A percentile compares a stretch with the other conserved stretches of the same genome.
Conservation (phyloP, 2,888 invertebrate genomes). For the Agelastica alni region DNA sequence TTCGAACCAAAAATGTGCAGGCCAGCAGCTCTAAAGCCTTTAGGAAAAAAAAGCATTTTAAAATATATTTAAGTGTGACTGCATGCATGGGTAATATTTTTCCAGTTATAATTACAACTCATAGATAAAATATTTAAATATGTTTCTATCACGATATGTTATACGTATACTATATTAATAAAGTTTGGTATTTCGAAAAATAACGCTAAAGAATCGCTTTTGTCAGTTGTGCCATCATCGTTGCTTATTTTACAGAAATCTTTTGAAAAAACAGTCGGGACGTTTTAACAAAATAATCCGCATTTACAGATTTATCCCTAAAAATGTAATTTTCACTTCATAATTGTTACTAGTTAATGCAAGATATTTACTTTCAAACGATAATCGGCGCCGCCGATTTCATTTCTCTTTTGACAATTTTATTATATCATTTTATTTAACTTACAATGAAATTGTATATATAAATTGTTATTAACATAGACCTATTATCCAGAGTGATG, state of each 20-base stretch:
- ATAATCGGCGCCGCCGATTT: too few relatives aligned
- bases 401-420: too few relatives aligned
- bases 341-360: too few relatives aligned
- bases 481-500: too few relatives aligned
- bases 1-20: conserved; percentile 34
- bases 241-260: conserved; percentile 45
- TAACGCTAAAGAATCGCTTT: conserved; percentile 47
- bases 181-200: conserved; percentile 39
- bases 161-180: conserved; percentile 49
- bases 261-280: not conserved
- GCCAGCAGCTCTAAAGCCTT: conserved; percentile 52
- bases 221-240: conserved; percentile 52
- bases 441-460: too few relatives aligned
- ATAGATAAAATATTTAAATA: conserved; percentile 54
- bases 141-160: conserved; percentile 54
- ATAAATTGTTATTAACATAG: too few relatives aligned
- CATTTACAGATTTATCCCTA: too few relatives aligned
- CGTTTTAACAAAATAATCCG: conserved; percentile 3
- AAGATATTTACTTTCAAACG: too few relatives aligned
- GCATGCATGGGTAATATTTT: conserved; percentile 53
- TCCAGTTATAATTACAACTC: conserved; percentile 49
- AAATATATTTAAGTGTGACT: conserved; percentile 49
- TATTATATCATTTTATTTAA: too few relatives aligned
- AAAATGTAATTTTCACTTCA: too few relatives aligned
- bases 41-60: conserved; percentile 44